Base-by-base conservation (phyloP, 2,113 vertebrate species). In the Ceyx margarethae region DNA sequence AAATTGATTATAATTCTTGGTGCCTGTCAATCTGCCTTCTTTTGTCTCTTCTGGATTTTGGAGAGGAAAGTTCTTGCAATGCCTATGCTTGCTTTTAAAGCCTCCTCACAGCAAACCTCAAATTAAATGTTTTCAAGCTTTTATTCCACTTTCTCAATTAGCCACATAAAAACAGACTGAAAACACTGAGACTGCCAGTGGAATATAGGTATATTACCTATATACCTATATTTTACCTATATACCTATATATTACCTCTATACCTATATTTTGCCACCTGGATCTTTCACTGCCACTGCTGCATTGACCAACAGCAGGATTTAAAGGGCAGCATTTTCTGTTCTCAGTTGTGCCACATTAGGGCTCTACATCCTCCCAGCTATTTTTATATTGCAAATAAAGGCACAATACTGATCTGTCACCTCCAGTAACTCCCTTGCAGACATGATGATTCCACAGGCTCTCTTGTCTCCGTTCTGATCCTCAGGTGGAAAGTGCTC, bases 81-180 rank as follows among this genome's bases (percentile, higher is more conserved):
- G 23, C 13, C 15, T 57, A 6, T 35, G 26, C 11, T 81, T 83
- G 60, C 40, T 58, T 90, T 60, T 77, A 75, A 85, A 19, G 26
- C 10, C 23, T 79, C 20, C 56, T 81, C 66, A 81, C 20, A 64
- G 57, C 0, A 2, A 86, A 37, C 29, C 43, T 51, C 71, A 84
- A 93, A 95, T 69, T 6, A 93, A 91, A 84, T 40, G 23, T 56
- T 86, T 76, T 81, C 69, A 64, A 78, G 69, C 57, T 72, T 89
- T 85, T 73, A 73, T 69, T 79, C 46, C 42, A 66, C 50, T 81
- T 35, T 68, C 51, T 86, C 90, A 75, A 79, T 73, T 87, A 79
- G 23, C 42, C 54, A 23, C 12, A 17, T 81, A 66, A 87, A 93
- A 87, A 8, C 45, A 84, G 78, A 56, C 43, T 56, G 65, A 86